phyloP scores from a whole-genome alignment of 2,797 vertebrate genomes.

The Nothura maculosa region DNA sequence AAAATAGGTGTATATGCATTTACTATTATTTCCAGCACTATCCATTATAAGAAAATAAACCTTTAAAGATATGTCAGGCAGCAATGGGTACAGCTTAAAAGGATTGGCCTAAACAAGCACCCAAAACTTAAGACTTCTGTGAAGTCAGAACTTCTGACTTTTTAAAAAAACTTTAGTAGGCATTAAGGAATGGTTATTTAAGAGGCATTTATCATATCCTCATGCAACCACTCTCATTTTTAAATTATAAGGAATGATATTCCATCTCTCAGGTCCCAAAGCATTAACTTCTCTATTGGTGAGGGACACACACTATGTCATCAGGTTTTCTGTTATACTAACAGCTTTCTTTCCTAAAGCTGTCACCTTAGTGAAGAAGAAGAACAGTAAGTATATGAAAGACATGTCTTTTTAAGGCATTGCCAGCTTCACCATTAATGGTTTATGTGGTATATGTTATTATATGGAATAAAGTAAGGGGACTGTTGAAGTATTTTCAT shows the following conservation, averaged over 20 bases:
- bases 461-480: background rate
- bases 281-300: background rate
- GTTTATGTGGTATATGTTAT: background rate
- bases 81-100: background rate
- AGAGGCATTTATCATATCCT: background rate
- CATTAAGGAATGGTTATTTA: background rate
- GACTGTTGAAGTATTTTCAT: background rate
- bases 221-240: background rate
- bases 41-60: background rate
- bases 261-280: background rate
- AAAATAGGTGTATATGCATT: background rate
- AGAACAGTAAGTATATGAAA: background rate
- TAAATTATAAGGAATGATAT: background rate
- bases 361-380: background rate
- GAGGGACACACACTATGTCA: background rate
- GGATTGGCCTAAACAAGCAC: background rate
- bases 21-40: background rate
- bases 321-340: background rate
- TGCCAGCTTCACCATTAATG: background rate
- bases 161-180: background rate
- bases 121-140: background rate
- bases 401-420: background rate
- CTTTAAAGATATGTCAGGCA: background rate
- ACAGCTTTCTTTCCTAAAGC: background rate
- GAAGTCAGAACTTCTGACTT: background rate